Evolutionary conservation across 1,140 invertebrate genomes (phyloP).

Genomic region (Ylistrum balloti): DNA sequence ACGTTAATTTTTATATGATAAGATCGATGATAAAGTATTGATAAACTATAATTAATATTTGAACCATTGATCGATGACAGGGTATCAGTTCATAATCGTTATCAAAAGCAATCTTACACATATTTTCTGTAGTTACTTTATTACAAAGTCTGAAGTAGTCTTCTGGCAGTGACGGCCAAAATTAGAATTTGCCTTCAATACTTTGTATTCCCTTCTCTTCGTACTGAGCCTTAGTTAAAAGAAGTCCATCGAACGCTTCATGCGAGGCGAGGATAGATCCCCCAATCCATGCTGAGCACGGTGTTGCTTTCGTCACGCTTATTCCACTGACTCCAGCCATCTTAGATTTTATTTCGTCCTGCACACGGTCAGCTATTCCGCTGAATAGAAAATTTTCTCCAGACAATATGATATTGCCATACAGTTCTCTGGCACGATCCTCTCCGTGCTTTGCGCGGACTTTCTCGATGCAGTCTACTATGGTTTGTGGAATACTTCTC

Average conservation of each 20-base stretch:
- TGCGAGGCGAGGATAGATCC: not conserved
- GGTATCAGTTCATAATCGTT: too few species aligned
- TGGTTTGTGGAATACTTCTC: not conserved
- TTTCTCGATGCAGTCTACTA: constrained; percentile 12
- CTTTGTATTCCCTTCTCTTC: not conserved
- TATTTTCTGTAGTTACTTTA: too few species aligned
- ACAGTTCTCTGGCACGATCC: not conserved
- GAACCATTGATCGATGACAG: too few species aligned
- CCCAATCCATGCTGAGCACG: not conserved
- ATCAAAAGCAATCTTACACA: too few species aligned
- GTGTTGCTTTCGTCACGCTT: not conserved
- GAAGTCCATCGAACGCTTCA: not conserved
- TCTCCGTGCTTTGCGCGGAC: not conserved
- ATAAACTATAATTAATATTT: too few species aligned
- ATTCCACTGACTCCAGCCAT: not conserved
- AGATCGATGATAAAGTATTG: too few species aligned
- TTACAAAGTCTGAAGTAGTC: too few species aligned
- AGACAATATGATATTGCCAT: not conserved
- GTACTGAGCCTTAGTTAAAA: not conserved
- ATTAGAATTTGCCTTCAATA: constrained; percentile 1
- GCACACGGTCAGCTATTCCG: not conserved
- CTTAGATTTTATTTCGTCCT: not conserved
- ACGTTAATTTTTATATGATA: too few species aligned
- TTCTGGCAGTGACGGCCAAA: not conserved
- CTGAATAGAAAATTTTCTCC: not conserved